A percentile compares a stretch with the other conserved stretches of the same genome.
Conservation (phyloP, 2,888 invertebrate species). For the Gonocerus acuteangulatus region DNA sequence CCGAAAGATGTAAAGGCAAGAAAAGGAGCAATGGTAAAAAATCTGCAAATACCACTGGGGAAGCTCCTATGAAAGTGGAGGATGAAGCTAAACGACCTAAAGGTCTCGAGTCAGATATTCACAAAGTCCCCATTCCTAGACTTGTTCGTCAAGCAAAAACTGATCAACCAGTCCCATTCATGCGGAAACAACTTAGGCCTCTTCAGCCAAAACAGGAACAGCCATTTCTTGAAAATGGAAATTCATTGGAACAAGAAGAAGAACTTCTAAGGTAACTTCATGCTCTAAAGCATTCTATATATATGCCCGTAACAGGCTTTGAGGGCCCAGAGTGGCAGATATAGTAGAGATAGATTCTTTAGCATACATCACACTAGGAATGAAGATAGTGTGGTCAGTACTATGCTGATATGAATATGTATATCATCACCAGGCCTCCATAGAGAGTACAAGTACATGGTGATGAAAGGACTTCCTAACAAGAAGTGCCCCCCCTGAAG, state of each 20-base stretch:
- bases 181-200: slow-evolving; percentile 7
- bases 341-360: too few relatives aligned
- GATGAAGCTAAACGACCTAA: slow-evolving; percentile 16
- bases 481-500: too few relatives aligned
- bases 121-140: neutral
- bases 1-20: slow-evolving; percentile 34
- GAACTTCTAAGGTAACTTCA: slow-evolving; percentile 66
- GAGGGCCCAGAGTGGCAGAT: too few relatives aligned
- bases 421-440: too few relatives aligned
- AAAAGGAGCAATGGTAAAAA: slow-evolving; percentile 20
- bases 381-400: too few relatives aligned
- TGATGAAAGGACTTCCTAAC: too few relatives aligned
- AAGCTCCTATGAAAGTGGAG: slow-evolving; percentile 2
- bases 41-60: neutral
- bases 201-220: slow-evolving; percentile 21
- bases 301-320: neutral
- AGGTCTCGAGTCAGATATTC: neutral
- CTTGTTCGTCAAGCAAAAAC: slow-evolving; percentile 1
- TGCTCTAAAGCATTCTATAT: slow-evolving; percentile 40
- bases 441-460: too few relatives aligned
- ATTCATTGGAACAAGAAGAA: slow-evolving; percentile 73
- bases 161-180: slow-evolving; percentile 9
- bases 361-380: too few relatives aligned
- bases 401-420: too few relatives aligned
- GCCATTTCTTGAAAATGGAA: slow-evolving; percentile 46